phyloP scores from a whole-genome alignment of 2,888 invertebrate species.

The Lagria hirta region DNA sequence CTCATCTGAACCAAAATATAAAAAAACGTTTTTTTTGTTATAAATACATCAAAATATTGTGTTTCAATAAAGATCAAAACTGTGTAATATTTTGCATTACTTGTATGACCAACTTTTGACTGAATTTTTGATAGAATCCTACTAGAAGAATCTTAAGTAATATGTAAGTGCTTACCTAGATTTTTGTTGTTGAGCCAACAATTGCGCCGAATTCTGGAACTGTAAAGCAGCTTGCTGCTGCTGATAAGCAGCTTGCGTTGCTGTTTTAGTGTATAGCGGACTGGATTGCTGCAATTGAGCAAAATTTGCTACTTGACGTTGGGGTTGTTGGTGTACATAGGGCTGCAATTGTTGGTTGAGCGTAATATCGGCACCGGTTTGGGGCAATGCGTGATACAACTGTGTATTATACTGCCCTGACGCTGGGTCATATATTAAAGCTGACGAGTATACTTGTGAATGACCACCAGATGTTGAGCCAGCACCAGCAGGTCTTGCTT shows the following conservation, averaged over 20 bases:
- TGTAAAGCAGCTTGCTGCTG: constrained; percentile 68
- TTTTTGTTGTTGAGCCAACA: constrained; percentile 53
- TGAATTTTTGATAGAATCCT: no score
- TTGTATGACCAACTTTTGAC: no score
- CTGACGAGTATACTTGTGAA: constrained; percentile 73
- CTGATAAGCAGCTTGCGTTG: constrained; percentile 54
- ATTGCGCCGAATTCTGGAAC: constrained; percentile 59
- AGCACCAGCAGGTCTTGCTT: constrained; percentile 50
- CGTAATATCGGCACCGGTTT: constrained; percentile 70
- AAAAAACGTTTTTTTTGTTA: no score
- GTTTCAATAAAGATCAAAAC: no score
- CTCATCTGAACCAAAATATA: no score
- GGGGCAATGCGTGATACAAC: constrained; percentile 73
- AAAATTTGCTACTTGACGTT: constrained; percentile 57
- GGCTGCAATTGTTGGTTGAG: constrained; percentile 75
- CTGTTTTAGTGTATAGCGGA: constrained; percentile 58
- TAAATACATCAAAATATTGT: no score
- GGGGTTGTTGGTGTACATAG: constrained; percentile 61
- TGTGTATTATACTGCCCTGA: constrained; percentile 79
- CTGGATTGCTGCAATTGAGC: constrained; percentile 61
- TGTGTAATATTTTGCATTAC: no score
- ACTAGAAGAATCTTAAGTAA: no score
- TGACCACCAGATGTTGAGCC: constrained; percentile 44
- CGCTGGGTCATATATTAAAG: constrained; percentile 73
- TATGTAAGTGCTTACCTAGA: no score